These are phyloP conservation scores for Progne subis DNA, from an alignment of 2,113 vertebrate species.

Conservation along the genomic window DNA sequence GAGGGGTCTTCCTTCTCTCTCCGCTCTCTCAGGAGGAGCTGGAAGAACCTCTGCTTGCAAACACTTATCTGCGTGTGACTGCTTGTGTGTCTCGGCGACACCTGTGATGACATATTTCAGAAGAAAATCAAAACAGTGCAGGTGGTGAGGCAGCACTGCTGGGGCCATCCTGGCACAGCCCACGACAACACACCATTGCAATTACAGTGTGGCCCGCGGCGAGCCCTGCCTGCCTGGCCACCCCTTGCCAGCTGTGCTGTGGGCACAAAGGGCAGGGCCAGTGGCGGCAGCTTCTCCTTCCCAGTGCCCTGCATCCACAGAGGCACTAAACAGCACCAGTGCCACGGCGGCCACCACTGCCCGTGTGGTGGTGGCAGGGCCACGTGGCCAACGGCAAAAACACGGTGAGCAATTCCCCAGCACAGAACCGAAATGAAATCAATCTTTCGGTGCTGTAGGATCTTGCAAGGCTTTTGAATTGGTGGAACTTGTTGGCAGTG, in stretches of 20 bases:
- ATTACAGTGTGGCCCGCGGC: rapidly evolving
- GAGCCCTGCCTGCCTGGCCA: background rate
- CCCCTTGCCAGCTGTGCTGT: background rate
- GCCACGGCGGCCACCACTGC: background rate
- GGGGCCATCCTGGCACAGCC: background rate
- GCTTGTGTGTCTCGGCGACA: no score
- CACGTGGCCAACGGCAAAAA: background rate
- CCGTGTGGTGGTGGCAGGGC: background rate
- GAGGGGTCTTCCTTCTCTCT: no score
- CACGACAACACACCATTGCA: background rate
- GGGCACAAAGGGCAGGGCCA: no score
- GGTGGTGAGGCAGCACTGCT: rapidly evolving
- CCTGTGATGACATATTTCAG: background rate
- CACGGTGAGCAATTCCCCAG: background rate
- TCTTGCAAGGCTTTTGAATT: no score
- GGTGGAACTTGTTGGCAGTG: background rate
- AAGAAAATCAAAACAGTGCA: background rate
- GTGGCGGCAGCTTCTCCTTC: background rate
- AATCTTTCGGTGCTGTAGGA: rapidly evolving
- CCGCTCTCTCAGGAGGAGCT: no score
- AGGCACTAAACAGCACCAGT: background rate
- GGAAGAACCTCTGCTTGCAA: no score
- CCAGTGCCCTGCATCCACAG: rapidly evolving
- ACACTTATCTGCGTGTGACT: no score
- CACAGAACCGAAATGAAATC: no score